A percentile compares a stretch with the other conserved stretches of the same genome.
Conservation (phyloP, 1,140 invertebrate species). For the Seison nebaliae region DNA sequence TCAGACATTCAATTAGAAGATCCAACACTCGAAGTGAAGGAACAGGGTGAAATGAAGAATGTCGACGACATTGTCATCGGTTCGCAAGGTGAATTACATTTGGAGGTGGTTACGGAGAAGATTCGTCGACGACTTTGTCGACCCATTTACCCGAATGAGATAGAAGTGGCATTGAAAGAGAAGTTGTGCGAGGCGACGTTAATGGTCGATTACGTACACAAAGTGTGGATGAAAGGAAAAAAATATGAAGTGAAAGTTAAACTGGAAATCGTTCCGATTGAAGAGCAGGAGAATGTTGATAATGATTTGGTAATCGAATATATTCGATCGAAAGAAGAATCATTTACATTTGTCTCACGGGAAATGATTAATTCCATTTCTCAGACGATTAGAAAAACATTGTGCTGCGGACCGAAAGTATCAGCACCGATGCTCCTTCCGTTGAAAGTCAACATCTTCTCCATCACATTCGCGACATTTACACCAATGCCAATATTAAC, state of each 20-base stretch:
- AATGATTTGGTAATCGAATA: no score
- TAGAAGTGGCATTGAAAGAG: constrained; percentile 71
- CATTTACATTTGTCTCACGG: no score
- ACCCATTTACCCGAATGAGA: constrained; percentile 34
- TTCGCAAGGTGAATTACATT: constrained; percentile 78
- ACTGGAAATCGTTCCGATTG: background rate
- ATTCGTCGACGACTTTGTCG: constrained; percentile 57
- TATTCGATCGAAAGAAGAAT: no score
- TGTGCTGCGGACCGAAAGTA: no score
- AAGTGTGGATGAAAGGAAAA: background rate
- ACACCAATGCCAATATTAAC: no score
- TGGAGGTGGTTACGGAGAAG: constrained; percentile 54
- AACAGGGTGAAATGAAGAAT: constrained; percentile 35
- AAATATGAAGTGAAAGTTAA: constrained; percentile 4
- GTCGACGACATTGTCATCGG: constrained; percentile 58
- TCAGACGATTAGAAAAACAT: no score
- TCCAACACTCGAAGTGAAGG: constrained; percentile 53
- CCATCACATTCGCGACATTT: no score
- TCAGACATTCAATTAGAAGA: constrained; percentile 60
- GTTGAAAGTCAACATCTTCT: no score
- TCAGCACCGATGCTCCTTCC: no score
- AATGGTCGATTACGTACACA: constrained; percentile 1
- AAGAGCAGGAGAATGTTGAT: no score
- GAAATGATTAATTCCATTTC: no score
- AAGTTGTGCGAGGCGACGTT: background rate